Conservation (phyloP, 2,113 vertebrate species). For the Oreochromis aureus region DNA sequence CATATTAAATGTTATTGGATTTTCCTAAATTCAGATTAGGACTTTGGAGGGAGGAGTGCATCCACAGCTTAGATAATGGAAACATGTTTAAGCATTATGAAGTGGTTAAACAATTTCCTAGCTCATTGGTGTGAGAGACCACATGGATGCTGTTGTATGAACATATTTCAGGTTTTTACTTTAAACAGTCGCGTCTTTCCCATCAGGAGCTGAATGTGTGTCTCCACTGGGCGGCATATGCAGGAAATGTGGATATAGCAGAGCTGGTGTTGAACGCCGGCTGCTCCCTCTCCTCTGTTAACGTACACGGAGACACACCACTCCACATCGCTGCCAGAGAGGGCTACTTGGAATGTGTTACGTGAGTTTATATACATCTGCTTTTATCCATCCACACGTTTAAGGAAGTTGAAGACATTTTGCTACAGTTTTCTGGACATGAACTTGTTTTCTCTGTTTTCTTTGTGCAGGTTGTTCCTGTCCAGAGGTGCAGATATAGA, state of each 20-base stretch:
- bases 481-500: constrained; percentile 87
- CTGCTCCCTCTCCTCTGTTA: constrained; percentile 81
- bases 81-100: neutral
- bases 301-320: constrained; percentile 87
- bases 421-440: neutral
- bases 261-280: constrained; percentile 86
- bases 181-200: neutral
- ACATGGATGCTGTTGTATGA: neutral
- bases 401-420: neutral
- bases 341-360: constrained; percentile 84
- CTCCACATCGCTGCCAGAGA: constrained; percentile 87
- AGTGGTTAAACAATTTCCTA: neutral
- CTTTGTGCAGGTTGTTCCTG: constrained; percentile 78
- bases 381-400: neutral
- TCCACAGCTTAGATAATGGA: neutral
- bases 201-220: constrained; percentile 86
- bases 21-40: neutral
- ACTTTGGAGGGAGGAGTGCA: neutral
- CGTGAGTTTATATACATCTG: constrained; percentile 68
- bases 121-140: neutral
- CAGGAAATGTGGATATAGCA: constrained; percentile 83
- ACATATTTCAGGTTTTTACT: constrained; percentile 17
- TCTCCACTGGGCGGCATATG: constrained; percentile 90
- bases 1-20: neutral
- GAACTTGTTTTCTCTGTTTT: neutral